A percentile compares a stretch with the other conserved stretches of the same genome.
Evolutionary conservation across 2,113 vertebrate genomes (phyloP).

Genomic region (Grantiella picta): DNA sequence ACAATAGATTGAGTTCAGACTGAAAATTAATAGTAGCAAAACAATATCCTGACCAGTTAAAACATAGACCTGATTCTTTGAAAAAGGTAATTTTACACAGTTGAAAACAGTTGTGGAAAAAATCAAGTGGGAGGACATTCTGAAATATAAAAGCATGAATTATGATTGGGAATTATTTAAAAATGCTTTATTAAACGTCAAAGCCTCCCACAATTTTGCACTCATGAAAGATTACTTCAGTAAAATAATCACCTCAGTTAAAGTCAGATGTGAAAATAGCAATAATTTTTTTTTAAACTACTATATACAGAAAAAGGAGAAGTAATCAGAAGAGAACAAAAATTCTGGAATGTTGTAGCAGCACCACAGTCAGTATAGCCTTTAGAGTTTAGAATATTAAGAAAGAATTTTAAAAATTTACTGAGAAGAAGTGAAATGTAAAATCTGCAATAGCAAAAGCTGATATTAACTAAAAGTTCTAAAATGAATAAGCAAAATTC

Average conservation of each 20-base stretch:
- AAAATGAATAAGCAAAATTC: not conserved
- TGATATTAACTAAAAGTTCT: not conserved
- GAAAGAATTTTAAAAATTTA: not conserved
- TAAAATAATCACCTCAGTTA: not conserved
- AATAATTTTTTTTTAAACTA: not conserved
- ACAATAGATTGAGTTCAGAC: not conserved
- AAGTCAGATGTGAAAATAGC: not conserved
- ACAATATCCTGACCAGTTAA: not conserved
- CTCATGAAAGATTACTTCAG: not conserved
- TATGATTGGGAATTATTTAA: not conserved
- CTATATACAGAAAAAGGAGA: not conserved
- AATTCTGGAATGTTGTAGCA: not conserved
- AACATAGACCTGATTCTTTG: not conserved
- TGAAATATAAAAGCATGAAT: not conserved
- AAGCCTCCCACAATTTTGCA: not conserved
- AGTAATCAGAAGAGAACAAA: not conserved
- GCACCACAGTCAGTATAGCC: not conserved
- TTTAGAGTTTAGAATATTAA: not conserved
- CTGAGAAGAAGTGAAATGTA: not conserved
- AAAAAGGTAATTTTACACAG: not conserved
- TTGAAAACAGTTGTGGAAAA: not conserved
- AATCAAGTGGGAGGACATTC: not conserved
- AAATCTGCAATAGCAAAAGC: not conserved
- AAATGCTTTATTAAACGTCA: not conserved
- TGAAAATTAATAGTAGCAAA: not conserved